Evolutionary conservation across 37 sponge, comb jelly and placozoan species (phyloP), one percentile per base, ranked within the genome.

Genomic region (Chondrilla cf. caribensis): DNA sequence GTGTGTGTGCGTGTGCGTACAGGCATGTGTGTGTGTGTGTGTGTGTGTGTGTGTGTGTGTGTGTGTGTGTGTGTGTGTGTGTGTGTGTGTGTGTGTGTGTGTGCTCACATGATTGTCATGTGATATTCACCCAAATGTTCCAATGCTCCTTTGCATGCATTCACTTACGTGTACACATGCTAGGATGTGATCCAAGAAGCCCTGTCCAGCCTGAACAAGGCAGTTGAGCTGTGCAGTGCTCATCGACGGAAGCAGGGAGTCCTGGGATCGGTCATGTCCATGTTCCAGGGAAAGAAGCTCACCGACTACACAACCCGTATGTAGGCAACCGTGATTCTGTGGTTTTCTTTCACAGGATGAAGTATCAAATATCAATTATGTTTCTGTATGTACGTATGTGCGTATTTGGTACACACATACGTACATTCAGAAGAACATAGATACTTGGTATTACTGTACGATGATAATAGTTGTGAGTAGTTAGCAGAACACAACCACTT

Each of bases 101-200:
- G 28, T 25, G 41, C 73, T 82, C 36, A 87, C 82, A 44, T 64
- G 87, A 65, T 1, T 38, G 33, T 2, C 54, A 62, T 62, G 29
- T 62, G 25, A n/a, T 15, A 5, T n/a, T n/a, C n/a, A 2, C 14
- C 29, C 39, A 26, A 38, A 1, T 26, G 4, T 22, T 29, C 19
- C 73, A 36, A 29, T 22, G 32, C 9, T 29, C 55, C n/a, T 8
- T 58, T n/a, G 44, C 29, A 28, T 72, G 26, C 73, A 58, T 22
- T 0, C 38, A n/a, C n/a, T n/a, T n/a, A n/a, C n/a, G n/a, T 21
- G 25, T 6, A 14, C 25, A 58, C 38, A 26, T 60, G 8, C 19
- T 57, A 91, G 91, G 88, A 87, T 2, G 54, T 43, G n/a, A 91
- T 91, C n/a, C 87, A 87, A 28, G 54, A 67, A 22, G 88, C 88